phyloP scores from a whole-genome alignment of 2,113 vertebrate species.

The Hippocampus guttulatus region DNA sequence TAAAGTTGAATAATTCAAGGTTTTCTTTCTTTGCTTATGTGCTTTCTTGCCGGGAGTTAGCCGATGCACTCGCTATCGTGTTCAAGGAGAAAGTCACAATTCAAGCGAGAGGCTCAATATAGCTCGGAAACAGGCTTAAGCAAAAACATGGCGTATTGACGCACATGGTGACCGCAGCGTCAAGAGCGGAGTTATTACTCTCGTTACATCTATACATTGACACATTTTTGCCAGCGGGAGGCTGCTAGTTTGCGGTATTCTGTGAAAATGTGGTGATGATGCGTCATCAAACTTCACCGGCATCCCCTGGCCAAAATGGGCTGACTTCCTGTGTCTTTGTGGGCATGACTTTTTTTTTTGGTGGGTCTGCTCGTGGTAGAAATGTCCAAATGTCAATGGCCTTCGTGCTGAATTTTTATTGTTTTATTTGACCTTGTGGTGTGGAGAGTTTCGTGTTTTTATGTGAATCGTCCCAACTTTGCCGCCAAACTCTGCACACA shows the following conservation, averaged over 20 bases:
- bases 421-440: not conserved
- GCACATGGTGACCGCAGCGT: not conserved
- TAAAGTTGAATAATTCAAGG: conserved; percentile 11
- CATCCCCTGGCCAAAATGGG: not conserved
- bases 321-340: not conserved
- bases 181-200: not conserved
- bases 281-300: not conserved
- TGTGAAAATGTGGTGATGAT: not conserved
- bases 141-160: not conserved
- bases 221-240: not conserved
- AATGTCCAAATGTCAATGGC: not conserved
- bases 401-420: not conserved
- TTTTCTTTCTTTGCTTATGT: conserved; percentile 12
- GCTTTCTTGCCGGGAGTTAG: conserved; percentile 21
- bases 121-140: not conserved
- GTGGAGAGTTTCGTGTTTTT: not conserved
- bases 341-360: not conserved
- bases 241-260: not conserved
- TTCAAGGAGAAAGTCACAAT: not conserved
- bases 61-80: not conserved
- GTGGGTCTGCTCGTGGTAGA: not conserved
- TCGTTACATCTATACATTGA: not conserved
- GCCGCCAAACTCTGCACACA: not conserved
- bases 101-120: not conserved
- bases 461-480: not conserved